phyloP scores from a whole-genome alignment of 2,797 vertebrate genomes.

The Synanceia verrucosa region DNA sequence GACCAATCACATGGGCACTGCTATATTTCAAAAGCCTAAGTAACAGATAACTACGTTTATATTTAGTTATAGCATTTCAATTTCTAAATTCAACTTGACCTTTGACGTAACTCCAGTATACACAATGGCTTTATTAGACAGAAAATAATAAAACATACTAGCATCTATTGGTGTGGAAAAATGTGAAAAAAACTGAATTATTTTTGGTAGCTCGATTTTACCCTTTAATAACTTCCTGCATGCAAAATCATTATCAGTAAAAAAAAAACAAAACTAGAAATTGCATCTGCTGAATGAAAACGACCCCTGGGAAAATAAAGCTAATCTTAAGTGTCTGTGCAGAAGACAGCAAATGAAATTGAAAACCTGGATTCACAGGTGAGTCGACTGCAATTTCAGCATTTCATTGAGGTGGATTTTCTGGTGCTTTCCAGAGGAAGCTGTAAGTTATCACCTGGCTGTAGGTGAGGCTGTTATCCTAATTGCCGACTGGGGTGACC shows the following conservation, averaged over 20 bases:
- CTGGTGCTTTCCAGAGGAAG: slow-evolving; percentile 82
- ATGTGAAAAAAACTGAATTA: no score
- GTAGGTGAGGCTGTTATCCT: background rate
- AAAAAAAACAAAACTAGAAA: slow-evolving; percentile 35
- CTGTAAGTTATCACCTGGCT: slow-evolving; percentile 31
- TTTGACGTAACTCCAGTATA: background rate
- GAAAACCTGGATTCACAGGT: slow-evolving; percentile 63
- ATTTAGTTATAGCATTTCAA: background rate
- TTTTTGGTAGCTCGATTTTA: background rate
- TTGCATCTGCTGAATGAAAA: background rate
- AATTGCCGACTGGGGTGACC: background rate
- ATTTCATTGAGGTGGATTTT: slow-evolving; percentile 56
- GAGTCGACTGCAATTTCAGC: slow-evolving; percentile 59
- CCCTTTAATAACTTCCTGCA: background rate
- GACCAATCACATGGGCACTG: slow-evolving; percentile 41
- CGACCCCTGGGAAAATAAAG: background rate
- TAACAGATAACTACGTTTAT: slow-evolving; percentile 30
- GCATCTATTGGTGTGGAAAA: no score
- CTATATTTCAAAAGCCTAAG: background rate
- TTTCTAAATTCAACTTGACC: background rate
- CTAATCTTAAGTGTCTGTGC: slow-evolving; percentile 4
- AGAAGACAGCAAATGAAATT: slow-evolving; percentile 50
- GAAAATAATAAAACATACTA: no score
- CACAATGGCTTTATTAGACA: no score
- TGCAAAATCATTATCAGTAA: background rate